Evolutionary conservation across 2,888 invertebrate species (phyloP).

Genomic region (Sarcophaga variegata): DNA sequence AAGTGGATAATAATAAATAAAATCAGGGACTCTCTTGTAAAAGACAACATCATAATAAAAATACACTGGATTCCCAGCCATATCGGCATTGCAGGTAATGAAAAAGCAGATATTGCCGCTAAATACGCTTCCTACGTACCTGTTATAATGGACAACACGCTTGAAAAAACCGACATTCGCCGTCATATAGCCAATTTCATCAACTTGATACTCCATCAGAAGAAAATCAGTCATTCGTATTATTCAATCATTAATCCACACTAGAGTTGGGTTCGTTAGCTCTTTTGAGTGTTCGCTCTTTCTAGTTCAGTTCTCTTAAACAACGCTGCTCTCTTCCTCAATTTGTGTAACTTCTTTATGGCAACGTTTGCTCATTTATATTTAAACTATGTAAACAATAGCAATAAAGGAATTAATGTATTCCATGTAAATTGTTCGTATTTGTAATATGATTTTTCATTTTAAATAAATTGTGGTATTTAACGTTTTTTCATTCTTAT

Average conservation of each 20-base stretch:
- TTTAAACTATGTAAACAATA: too few relatives aligned
- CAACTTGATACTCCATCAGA: background rate
- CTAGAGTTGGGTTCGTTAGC: too few relatives aligned
- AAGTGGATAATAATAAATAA: conserved; percentile 3
- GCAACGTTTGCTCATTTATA: too few relatives aligned
- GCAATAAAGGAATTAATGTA: too few relatives aligned
- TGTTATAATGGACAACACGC: background rate
- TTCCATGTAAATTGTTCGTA: too few relatives aligned
- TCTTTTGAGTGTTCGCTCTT: too few relatives aligned
- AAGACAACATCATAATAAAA: conserved; percentile 3
- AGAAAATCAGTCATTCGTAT: background rate
- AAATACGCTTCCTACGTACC: conserved; percentile 2
- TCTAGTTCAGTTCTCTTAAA: too few relatives aligned
- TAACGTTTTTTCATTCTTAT: too few relatives aligned
- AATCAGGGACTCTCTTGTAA: background rate
- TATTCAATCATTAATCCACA: background rate
- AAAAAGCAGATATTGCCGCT: conserved; percentile 13
- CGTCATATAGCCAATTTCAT: background rate
- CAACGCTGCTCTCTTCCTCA: too few relatives aligned
- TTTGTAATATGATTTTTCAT: too few relatives aligned
- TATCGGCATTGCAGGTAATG: background rate
- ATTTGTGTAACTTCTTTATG: too few relatives aligned
- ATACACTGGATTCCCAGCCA: conserved; percentile 13
- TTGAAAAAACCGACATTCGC: background rate
- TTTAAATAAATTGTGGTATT: too few relatives aligned